Base-by-base conservation (phyloP, 2,113 vertebrate species). In the Fregata magnificens region DNA sequence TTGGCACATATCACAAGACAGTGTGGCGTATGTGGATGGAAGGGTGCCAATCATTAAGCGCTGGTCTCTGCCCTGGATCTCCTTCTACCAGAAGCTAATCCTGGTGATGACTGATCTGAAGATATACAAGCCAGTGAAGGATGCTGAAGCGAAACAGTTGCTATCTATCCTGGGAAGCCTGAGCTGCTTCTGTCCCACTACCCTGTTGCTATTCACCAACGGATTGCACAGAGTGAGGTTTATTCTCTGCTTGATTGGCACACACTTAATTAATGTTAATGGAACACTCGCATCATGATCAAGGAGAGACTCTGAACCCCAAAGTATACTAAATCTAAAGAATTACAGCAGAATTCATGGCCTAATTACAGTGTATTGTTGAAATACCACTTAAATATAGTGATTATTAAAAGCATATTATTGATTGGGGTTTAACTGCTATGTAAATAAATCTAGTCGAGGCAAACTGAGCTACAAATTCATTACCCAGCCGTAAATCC, bases 331-430 rank as follows among this genome's bases (percentile, higher is more conserved):
- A 95, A 96, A 95, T 97, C 94, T 94, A 89, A 96, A 89, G 96
- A 97, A 94, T 97, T 97, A 95, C 94, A 78, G 93, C 92, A 93
- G 94, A 96, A 96, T 96, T 96, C 95, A 91, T 86, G 62, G 91
- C 81, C 97, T 98, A 98, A 98, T 98, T 98, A 97, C 88, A 74
- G 87, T 70, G 89, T 56, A 96, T 97, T 97, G 97, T 97, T 94
- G 95, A 95, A 97, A 96, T 96, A 96, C 95, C 92, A 91, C 95
- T 96, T 97, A 97, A 97, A 97, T 91, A 94, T 90, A 96, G 97
- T 93, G 93, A 96, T 96, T 97, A 97, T 97, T 97, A 97, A 98
- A 96, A 97, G 95, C 89, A 91, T 97, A 93, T 94, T 97, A 98
- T 97, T 98, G 96, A 97, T 95, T 95, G 94, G 81, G 94, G 94